Percentiles rank a stretch among this genome's conserved stretches.
Evolutionary conservation across 2,888 invertebrate genomes (phyloP).

Genomic region (Xestobium rufovillosum): DNA sequence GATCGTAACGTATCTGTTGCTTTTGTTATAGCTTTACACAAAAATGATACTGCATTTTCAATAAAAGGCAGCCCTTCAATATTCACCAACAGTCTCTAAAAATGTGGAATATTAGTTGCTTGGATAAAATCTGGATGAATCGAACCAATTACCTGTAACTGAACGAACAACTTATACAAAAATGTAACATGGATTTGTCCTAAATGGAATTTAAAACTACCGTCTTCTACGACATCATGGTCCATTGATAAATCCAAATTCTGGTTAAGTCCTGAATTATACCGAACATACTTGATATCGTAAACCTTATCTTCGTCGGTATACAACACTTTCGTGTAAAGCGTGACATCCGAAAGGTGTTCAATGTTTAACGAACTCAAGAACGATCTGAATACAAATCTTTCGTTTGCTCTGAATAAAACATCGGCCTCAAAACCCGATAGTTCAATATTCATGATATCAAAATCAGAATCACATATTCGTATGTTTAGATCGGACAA

Average conservation of each 20-base stretch:
- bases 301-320: slow-evolving; percentile 75
- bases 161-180: slow-evolving; percentile 56
- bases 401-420: slow-evolving; percentile 68
- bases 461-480: slow-evolving; percentile 63
- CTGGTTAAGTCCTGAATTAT: slow-evolving; percentile 51
- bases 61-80: slow-evolving; percentile 35
- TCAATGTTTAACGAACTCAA: slow-evolving; percentile 62
- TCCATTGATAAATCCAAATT: slow-evolving; percentile 46
- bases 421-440: slow-evolving; percentile 66
- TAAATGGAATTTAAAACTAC: slow-evolving; percentile 60
- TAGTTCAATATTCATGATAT: slow-evolving; percentile 60
- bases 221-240: slow-evolving; percentile 55
- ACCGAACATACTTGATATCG: slow-evolving; percentile 69
- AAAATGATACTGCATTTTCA: slow-evolving; percentile 24
- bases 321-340: slow-evolving; percentile 69
- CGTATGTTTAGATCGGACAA: slow-evolving; percentile 53
- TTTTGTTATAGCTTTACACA: slow-evolving; percentile 26
- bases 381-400: slow-evolving; percentile 64
- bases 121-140: slow-evolving; percentile 8
- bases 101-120: slow-evolving; percentile 13
- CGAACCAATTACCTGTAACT: slow-evolving; percentile 51
- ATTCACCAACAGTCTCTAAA: slow-evolving; percentile 38
- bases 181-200: slow-evolving; percentile 67
- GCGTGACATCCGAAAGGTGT: slow-evolving; percentile 63
- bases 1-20: slow-evolving; percentile 38